Percentiles rank a stretch among this genome's conserved stretches.
Conservation (phyloP, 2,888 invertebrate genomes). For the Rhopalosiphum nymphaeae region DNA sequence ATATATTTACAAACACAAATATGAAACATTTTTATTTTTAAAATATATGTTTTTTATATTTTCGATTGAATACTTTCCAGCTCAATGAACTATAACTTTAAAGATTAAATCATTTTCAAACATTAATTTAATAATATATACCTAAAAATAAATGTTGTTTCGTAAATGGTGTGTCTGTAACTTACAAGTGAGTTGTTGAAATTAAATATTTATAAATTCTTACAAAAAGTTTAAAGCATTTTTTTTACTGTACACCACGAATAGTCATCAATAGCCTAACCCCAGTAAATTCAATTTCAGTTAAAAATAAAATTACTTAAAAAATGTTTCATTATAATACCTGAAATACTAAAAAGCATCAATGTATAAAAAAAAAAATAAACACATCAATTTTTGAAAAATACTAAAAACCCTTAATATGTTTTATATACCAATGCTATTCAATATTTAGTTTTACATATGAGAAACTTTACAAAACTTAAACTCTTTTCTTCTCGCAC, state of each 20-base stretch:
- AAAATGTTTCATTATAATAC: neutral
- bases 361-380: neutral
- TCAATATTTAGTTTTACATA: conserved; percentile 11
- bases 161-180: neutral
- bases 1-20: neutral
- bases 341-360: neutral
- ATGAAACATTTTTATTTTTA: neutral
- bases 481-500: neutral
- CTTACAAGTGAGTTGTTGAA: neutral
- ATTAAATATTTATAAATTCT: neutral
- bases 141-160: neutral
- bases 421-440: neutral
- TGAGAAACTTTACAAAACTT: conserved; percentile 28
- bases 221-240: neutral
- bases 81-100: conserved; percentile 7
- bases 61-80: conserved; percentile 17
- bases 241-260: neutral
- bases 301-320: neutral
- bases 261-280: neutral
- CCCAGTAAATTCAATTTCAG: neutral
- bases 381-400: neutral
- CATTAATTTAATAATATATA: neutral
- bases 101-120: conserved; percentile 34
- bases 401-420: neutral
- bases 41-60: neutral